Evolutionary conservation across 2,888 invertebrate species (phyloP).

Genomic region (Desoria tigrina): DNA sequence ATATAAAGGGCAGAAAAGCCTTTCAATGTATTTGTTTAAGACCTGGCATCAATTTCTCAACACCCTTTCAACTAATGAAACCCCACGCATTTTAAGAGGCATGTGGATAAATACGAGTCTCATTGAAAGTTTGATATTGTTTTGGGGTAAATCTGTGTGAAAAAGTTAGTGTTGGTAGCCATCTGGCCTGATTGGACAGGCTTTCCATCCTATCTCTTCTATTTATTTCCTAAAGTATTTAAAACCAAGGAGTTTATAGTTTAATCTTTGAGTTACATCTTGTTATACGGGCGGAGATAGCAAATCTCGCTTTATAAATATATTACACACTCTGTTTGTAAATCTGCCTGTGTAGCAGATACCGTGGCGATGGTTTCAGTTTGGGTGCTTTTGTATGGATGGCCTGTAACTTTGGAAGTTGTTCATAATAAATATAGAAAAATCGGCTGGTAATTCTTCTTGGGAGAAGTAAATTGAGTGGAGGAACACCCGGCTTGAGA

Average conservation of each 20-base stretch:
- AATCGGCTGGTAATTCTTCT: slow-evolving; percentile 8
- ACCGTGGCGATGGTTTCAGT: neutral
- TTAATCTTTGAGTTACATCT: no score
- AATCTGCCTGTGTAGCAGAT: no score
- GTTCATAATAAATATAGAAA: neutral
- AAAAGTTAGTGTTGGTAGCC: slow-evolving; percentile 18
- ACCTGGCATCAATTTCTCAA: slow-evolving; percentile 22
- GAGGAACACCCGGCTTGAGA: slow-evolving; percentile 19
- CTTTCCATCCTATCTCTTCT: neutral
- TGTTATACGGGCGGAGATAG: no score
- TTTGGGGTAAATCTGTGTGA: slow-evolving; percentile 24
- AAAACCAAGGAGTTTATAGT: no score
- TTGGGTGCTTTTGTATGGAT: neutral
- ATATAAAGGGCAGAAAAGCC: neutral
- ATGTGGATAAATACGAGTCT: slow-evolving; percentile 20
- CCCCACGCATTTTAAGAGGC: slow-evolving; percentile 18
- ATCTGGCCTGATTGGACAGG: slow-evolving; percentile 11
- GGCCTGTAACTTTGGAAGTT: neutral
- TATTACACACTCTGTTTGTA: no score
- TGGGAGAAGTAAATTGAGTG: slow-evolving; percentile 13
- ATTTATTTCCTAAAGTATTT: no score
- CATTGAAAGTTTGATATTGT: slow-evolving; percentile 25
- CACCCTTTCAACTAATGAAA: slow-evolving; percentile 22
- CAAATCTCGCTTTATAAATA: no score
- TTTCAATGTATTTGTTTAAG: neutral